Evolutionary conservation across 2,888 invertebrate genomes (phyloP).

Genomic region (Mythimna impura): DNA sequence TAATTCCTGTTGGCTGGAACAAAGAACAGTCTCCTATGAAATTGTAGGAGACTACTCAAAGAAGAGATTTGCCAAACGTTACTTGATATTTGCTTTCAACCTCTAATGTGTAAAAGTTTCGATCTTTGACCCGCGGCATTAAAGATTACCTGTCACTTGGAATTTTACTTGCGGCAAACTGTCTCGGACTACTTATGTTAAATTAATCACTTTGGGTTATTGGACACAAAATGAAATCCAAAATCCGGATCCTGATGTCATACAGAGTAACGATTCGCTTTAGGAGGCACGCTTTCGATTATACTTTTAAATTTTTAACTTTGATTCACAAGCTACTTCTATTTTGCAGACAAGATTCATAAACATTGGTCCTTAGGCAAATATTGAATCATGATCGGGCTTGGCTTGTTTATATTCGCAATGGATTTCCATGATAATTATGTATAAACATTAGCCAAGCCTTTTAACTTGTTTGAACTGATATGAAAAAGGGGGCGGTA

Average conservation of each 20-base stretch:
- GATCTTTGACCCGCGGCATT: not conserved
- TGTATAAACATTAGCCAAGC: constrained; percentile 50
- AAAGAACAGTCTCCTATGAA: not conserved
- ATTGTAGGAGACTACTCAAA: not conserved
- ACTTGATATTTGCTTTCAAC: not conserved
- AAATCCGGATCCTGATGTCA: constrained; percentile 4
- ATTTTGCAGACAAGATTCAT: constrained; percentile 37
- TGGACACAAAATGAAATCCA: not conserved
- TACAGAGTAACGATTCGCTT: not conserved
- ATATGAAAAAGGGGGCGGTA: constrained; percentile 42
- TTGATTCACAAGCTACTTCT: constrained; percentile 7
- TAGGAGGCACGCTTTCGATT: constrained; percentile 5
- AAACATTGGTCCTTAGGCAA: constrained; percentile 45
- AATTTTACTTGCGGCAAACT: not conserved
- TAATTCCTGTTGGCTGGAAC: not conserved
- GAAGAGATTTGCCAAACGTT: not conserved
- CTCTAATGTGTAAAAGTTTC: not conserved
- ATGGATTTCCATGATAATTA: constrained; percentile 52
- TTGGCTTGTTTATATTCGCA: constrained; percentile 47
- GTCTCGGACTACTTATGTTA: not conserved
- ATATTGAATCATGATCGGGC: constrained; percentile 59
- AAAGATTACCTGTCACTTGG: not conserved
- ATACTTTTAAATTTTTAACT: constrained; percentile 8
- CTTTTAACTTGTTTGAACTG: constrained; percentile 49
- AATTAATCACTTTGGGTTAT: constrained; percentile 15